Percentiles rank a stretch among this genome's conserved stretches.
phyloP scores from a whole-genome alignment of 2,113 vertebrate genomes.

The Puma concolor region DNA sequence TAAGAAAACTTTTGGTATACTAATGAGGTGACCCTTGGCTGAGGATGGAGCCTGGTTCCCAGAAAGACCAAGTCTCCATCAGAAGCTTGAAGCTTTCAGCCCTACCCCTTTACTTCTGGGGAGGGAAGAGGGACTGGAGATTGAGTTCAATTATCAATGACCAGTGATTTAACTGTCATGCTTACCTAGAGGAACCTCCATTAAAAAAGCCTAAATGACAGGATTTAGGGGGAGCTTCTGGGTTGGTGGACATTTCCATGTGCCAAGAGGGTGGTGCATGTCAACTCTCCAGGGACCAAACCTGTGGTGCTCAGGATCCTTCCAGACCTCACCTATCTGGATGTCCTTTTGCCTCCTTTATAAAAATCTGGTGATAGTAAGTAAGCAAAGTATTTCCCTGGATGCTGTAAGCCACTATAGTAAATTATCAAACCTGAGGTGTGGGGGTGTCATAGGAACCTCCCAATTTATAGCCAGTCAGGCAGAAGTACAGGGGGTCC shows the following conservation, averaged over 20 bases:
- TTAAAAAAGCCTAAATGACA: neutral
- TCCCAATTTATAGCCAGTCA: neutral
- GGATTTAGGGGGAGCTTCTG: neutral
- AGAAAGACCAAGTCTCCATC: neutral
- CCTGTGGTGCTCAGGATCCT: neutral
- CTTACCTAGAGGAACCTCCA: neutral
- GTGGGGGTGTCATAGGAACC: accelerated
- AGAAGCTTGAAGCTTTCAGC: neutral
- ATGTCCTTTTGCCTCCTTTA: neutral
- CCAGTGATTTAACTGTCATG: neutral
- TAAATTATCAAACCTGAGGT: neutral
- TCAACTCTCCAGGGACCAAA: neutral
- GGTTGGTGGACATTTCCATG: neutral
- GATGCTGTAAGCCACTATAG: neutral
- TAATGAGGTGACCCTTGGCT: too few species aligned
- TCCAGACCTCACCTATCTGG: neutral
- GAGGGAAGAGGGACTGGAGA: neutral
- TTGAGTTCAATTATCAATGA: neutral
- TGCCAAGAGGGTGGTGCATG: too few species aligned
- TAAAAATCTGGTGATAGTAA: neutral
- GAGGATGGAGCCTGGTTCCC: neutral
- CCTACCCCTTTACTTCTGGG: too few species aligned
- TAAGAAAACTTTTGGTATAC: neutral
- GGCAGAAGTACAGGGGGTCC: neutral
- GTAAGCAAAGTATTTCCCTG: neutral